Evolutionary conservation across 2,797 vertebrate genomes (phyloP).

Genomic region (Poecilia wingei): DNA sequence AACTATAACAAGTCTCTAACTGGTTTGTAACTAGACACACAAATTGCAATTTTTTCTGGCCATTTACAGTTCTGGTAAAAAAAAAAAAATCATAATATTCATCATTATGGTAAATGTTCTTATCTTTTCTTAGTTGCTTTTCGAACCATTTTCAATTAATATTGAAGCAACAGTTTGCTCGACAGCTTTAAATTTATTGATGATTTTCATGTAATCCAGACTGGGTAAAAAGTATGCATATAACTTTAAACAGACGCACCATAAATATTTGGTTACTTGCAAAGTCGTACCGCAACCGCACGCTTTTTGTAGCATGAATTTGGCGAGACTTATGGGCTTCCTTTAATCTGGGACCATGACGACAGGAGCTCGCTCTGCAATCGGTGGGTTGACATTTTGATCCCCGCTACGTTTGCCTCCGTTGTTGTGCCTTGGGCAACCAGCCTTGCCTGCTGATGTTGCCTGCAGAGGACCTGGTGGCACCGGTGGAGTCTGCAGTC

Average conservation of each 20-base stretch:
- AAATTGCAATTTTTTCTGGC: slow-evolving; percentile 1
- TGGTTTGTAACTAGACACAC: neutral
- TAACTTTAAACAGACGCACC: neutral
- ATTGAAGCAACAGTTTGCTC: neutral
- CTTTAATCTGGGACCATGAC: too few species aligned
- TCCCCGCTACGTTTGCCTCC: too few species aligned
- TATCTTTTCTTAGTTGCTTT: neutral
- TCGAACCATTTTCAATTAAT: neutral
- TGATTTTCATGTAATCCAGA: neutral
- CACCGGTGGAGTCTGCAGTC: too few species aligned
- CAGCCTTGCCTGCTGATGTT: too few species aligned
- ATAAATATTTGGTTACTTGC: neutral
- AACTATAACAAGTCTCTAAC: neutral
- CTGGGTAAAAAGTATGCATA: neutral
- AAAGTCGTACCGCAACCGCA: neutral
- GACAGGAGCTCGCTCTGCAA: too few species aligned
- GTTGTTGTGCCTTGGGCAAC: too few species aligned
- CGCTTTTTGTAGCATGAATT: neutral
- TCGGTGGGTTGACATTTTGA: too few species aligned
- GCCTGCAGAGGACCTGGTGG: too few species aligned
- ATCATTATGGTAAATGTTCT: neutral
- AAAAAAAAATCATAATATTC: neutral
- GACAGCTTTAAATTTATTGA: neutral
- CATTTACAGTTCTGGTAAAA: neutral
- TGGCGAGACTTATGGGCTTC: neutral